phyloP scores from a whole-genome alignment of 35 echinoderm and acorn worm species.

The Apostichopus californicus region DNA sequence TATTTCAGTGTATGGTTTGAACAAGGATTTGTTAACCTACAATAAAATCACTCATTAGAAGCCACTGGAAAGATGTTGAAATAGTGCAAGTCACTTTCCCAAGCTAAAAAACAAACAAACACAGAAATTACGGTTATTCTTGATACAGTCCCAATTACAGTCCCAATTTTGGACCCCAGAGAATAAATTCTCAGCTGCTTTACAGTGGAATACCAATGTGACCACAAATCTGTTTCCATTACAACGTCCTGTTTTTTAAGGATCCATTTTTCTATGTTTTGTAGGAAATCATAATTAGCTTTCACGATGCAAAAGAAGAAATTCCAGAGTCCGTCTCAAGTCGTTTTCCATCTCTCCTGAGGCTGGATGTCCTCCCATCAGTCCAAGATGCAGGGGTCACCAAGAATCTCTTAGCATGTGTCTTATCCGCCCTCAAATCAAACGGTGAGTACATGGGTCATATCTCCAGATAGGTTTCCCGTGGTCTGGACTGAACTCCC shows the following conservation, averaged over 20 bases:
- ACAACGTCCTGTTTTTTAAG: not conserved
- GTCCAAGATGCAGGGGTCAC: slow-evolving; percentile 80
- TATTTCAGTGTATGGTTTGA: no score
- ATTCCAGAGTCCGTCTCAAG: slow-evolving; percentile 52
- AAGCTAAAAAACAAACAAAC: no score
- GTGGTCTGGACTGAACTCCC: no score
- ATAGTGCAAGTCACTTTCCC: not conserved
- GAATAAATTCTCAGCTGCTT: no score
- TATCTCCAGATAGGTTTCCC: not conserved
- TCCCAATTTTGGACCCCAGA: no score
- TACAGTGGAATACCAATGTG: not conserved
- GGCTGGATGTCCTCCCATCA: slow-evolving; percentile 75
- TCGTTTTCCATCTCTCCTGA: slow-evolving; percentile 75
- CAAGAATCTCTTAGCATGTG: slow-evolving; percentile 94
- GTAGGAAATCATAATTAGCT: slow-evolving; percentile 89
- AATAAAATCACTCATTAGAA: no score
- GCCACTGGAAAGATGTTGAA: not conserved
- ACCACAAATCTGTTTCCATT: not conserved
- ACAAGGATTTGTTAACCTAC: no score
- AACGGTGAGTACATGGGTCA: slow-evolving; percentile 65
- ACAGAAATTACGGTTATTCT: not conserved
- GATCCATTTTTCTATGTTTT: not conserved
- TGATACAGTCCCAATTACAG: no score
- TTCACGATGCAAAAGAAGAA: slow-evolving; percentile 69
- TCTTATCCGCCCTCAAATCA: slow-evolving; percentile 87